Percentiles rank a stretch among this genome's conserved stretches.
Conservation (phyloP, 2,797 vertebrate genomes). For the Channa striata region DNA sequence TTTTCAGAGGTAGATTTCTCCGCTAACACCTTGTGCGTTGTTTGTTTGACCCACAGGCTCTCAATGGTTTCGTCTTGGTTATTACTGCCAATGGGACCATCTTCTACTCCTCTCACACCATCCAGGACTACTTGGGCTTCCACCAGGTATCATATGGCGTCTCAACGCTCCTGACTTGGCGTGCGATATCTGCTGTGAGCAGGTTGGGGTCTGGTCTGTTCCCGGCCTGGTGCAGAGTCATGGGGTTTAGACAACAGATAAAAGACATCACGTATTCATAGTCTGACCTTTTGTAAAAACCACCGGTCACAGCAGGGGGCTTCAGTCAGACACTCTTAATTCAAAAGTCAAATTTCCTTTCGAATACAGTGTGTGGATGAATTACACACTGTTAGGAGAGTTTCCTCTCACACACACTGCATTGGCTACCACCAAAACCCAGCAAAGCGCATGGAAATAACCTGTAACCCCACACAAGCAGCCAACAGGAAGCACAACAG, state of each 20-base stretch:
- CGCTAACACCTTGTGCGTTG: conserved; percentile 11
- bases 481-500: too few relatives aligned
- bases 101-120: conserved; percentile 88
- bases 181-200: too few relatives aligned
- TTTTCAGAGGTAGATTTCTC: not conserved
- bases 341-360: too few relatives aligned
- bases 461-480: too few relatives aligned
- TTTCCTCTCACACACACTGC: too few relatives aligned
- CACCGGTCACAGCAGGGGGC: conserved; percentile 22
- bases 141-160: conserved; percentile 87
- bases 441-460: too few relatives aligned
- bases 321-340: too few relatives aligned
- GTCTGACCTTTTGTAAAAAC: conserved; percentile 62
- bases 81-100: conserved; percentile 85
- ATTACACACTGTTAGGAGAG: too few relatives aligned
- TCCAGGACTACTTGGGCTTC: conserved; percentile 91
- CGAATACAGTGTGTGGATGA: too few relatives aligned
- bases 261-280: conserved; percentile 65
- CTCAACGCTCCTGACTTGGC: too few relatives aligned
- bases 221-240: conserved; percentile 46
- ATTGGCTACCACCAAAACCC: too few relatives aligned
- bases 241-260: conserved; percentile 34
- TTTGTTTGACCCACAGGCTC: conserved; percentile 64
- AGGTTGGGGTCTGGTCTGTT: conserved; percentile 5
- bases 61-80: conserved; percentile 86